Conservation (phyloP, 1,140 invertebrate species). For the Onthophagus taurus region DNA sequence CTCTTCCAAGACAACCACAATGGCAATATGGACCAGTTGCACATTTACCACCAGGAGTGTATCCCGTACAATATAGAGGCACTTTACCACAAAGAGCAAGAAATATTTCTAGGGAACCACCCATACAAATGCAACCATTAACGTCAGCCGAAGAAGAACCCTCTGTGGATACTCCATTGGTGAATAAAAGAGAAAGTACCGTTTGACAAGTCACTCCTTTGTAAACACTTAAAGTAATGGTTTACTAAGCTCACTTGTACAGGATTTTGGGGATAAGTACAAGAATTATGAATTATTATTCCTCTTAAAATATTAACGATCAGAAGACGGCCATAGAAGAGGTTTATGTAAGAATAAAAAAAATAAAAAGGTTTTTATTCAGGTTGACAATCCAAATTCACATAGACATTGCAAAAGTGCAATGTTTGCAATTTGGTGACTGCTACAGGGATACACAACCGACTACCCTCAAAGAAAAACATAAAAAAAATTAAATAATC, state of each 20-base stretch:
- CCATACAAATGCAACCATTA: slow-evolving; percentile 40
- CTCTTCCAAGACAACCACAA: slow-evolving; percentile 41
- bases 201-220: slow-evolving; percentile 41
- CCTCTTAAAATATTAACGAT: not conserved
- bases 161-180: slow-evolving; percentile 43
- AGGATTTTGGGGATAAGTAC: not conserved
- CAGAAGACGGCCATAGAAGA: not conserved
- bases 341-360: not conserved
- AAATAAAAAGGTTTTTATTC: not conserved
- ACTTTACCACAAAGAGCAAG: slow-evolving; percentile 25
- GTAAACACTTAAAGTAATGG: slow-evolving; percentile 19
- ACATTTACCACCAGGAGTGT: slow-evolving; percentile 33
- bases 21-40: slow-evolving; percentile 34
- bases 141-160: slow-evolving; percentile 39
- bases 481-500: not conserved
- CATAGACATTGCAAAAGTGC: not conserved
- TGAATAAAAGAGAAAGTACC: slow-evolving; percentile 47
- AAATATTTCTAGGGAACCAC: slow-evolving; percentile 30
- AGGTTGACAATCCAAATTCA: not conserved
- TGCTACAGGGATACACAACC: not conserved
- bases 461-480: not conserved
- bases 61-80: slow-evolving; percentile 30
- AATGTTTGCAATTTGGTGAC: not conserved
- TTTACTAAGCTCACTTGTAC: not conserved
- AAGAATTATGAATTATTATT: not conserved